phyloP scores from a whole-genome alignment of 2,113 vertebrate genomes.

The Albula goreensis region DNA sequence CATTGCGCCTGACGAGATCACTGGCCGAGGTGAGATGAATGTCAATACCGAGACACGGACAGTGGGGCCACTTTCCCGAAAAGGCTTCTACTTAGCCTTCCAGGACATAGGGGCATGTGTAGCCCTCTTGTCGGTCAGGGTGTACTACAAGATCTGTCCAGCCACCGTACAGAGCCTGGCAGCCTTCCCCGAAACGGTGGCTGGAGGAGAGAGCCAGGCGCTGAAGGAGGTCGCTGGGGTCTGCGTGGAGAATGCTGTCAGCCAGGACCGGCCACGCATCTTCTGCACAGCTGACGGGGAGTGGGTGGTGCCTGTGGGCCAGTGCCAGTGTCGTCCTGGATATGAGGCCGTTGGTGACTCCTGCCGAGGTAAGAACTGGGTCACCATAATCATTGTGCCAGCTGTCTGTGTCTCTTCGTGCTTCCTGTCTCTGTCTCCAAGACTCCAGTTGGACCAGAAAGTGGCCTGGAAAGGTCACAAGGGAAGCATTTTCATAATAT shows the following conservation, averaged over 20 bases:
- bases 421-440: background rate
- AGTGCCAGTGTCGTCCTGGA: conserved; percentile 83
- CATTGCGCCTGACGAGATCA: conserved; percentile 92
- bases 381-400: background rate
- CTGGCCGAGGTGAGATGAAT: conserved; percentile 73
- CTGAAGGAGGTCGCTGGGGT: conserved; percentile 79
- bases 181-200: conserved; percentile 83
- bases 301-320: conserved; percentile 91
- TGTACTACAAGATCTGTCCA: conserved; percentile 92
- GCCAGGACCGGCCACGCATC: conserved; percentile 76
- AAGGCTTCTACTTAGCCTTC: conserved; percentile 96
- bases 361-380: conserved; percentile 79
- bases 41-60: conserved; percentile 83
- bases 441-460: background rate
- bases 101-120: conserved; percentile 92
- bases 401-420: background rate
- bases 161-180: conserved; percentile 78
- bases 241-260: conserved; percentile 79
- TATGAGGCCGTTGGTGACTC: conserved; percentile 75
- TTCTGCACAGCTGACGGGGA: conserved; percentile 88
- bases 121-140: conserved; percentile 82
- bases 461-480: background rate
- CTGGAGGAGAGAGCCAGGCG: conserved; percentile 64
- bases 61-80: conserved; percentile 74
- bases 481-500: background rate